Percentiles rank a stretch among this genome's conserved stretches.
These are phyloP conservation scores for Tetragonula carbonaria DNA, from an alignment of 2,888 invertebrate species.

Conservation along the genomic window DNA sequence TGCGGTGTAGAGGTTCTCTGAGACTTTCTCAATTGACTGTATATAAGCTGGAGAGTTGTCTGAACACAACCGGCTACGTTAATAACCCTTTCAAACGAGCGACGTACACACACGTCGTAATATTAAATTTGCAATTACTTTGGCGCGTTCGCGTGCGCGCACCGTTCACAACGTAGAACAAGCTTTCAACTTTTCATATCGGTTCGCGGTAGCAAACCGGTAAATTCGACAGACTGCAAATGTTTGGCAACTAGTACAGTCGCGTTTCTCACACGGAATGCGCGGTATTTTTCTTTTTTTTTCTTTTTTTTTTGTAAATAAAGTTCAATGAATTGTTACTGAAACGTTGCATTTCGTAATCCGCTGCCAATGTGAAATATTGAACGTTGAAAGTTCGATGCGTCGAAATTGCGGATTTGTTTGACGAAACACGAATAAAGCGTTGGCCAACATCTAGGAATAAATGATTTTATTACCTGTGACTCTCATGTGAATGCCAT, in stretches of 20 bases:
- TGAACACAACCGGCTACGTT: background rate
- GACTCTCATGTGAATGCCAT: background rate
- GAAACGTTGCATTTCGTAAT: background rate
- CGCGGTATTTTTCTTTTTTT: background rate
- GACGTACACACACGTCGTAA: background rate
- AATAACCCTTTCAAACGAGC: conserved; percentile 37
- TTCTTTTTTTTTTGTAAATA: background rate
- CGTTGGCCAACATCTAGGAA: background rate
- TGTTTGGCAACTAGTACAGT: background rate
- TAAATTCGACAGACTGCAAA: conserved; percentile 9
- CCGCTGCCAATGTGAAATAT: background rate
- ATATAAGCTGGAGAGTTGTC: conserved; percentile 1
- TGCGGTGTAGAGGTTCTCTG: too few species aligned
- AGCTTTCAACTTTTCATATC: conserved; percentile 14
- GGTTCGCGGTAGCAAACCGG: background rate
- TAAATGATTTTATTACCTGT: background rate
- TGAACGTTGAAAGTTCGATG: background rate
- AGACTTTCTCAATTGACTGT: background rate
- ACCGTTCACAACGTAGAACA: background rate
- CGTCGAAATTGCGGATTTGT: background rate
- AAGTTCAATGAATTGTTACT: background rate
- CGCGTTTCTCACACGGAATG: background rate
- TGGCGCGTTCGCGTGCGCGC: background rate
- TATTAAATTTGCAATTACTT: conserved; percentile 47
- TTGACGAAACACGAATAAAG: background rate